Evolutionary conservation across 2,888 invertebrate genomes (phyloP).

Genomic region (Electrophaes corylata): DNA sequence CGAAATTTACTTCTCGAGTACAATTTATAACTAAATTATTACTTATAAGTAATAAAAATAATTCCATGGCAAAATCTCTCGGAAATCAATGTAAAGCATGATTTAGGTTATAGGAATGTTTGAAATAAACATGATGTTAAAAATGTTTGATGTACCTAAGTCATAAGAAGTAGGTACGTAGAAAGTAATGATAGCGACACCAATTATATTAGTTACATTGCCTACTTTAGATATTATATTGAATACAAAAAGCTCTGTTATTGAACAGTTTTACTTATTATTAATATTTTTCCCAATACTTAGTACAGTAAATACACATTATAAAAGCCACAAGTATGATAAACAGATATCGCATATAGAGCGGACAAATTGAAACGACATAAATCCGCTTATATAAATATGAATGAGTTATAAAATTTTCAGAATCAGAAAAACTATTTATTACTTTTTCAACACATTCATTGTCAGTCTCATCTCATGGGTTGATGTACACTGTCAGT

Average conservation of each 20-base stretch:
- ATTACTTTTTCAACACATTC: no score
- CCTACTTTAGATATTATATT: not conserved
- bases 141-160: not conserved
- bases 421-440: no score
- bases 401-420: no score
- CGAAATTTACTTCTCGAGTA: not conserved
- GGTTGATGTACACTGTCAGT: no score
- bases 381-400: not conserved
- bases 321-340: not conserved
- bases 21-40: not conserved
- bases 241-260: conserved; percentile 6
- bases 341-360: not conserved
- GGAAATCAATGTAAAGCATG: not conserved
- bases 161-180: not conserved
- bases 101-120: no score
- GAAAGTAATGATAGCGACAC: not conserved
- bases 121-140: not conserved
- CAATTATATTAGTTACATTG: not conserved
- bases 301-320: not conserved
- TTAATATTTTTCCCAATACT: not conserved
- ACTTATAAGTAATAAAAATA: no score
- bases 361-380: conserved; percentile 8
- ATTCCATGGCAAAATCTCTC: not conserved
- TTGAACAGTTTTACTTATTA: conserved; percentile 15
- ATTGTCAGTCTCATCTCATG: no score